phyloP scores from a whole-genome alignment of 2,888 invertebrate genomes.

The Thereva nobilitata region DNA sequence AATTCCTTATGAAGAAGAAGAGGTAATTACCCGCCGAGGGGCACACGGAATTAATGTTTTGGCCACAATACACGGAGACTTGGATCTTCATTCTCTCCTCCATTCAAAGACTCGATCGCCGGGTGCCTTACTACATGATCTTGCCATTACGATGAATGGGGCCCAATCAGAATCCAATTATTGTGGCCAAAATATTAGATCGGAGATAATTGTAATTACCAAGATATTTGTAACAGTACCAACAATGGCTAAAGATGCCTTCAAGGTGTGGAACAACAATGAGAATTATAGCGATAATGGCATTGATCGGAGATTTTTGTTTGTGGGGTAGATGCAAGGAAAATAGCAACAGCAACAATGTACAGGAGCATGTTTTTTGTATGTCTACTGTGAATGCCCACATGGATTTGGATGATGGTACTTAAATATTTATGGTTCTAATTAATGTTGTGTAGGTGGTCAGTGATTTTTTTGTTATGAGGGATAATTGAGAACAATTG shows the following conservation, averaged over 20 bases:
- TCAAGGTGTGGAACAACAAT: no score
- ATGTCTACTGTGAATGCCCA: no score
- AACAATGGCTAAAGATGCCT: background rate
- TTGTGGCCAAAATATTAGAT: conserved; percentile 36
- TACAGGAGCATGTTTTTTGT: no score
- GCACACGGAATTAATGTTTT: conserved; percentile 11
- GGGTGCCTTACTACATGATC: background rate
- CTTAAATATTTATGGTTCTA: no score
- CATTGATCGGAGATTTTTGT: no score
- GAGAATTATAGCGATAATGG: no score
- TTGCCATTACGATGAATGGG: conserved; percentile 6
- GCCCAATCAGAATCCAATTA: conserved; percentile 37
- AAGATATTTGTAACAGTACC: conserved; percentile 1
- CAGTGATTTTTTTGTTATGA: no score
- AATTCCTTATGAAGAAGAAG: conserved; percentile 4
- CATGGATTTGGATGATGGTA: no score
- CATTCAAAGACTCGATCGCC: background rate
- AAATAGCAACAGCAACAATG: no score
- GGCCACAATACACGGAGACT: background rate
- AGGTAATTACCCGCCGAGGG: conserved; percentile 17
- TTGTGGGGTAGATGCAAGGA: no score
- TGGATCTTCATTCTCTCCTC: background rate
- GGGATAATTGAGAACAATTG: no score
- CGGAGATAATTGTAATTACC: conserved; percentile 37
- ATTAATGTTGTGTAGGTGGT: no score